These are phyloP conservation scores for Bombyx mori DNA, from an alignment of 1,140 invertebrate genomes.

Conservation along the genomic window DNA sequence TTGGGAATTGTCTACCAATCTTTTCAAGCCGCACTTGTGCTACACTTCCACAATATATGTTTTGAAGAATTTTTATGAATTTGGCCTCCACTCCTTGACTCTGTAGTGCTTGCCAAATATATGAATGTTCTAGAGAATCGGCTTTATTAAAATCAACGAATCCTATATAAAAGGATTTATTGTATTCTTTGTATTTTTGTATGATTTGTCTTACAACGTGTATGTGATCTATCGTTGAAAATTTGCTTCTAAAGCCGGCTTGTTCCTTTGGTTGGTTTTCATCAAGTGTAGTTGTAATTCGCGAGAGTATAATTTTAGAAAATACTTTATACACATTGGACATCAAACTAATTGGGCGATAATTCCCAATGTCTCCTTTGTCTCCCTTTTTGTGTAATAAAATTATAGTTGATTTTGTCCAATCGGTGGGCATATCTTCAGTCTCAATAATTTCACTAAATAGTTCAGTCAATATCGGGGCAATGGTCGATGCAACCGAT, in stretches of 20 bases:
- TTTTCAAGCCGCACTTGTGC: no score
- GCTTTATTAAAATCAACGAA: not conserved
- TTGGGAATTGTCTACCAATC: no score
- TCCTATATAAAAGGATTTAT: not conserved
- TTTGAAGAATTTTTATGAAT: no score
- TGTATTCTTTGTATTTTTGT: slow-evolving; percentile 2
- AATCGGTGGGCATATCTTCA: not conserved
- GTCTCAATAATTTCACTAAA: no score
- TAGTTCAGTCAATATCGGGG: no score
- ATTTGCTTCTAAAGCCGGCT: slow-evolving; percentile 2
- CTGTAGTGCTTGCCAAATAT: no score
- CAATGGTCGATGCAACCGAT: no score
- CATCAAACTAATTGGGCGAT: slow-evolving; percentile 1
- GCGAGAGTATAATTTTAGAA: not conserved
- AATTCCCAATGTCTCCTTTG: slow-evolving; percentile 1
- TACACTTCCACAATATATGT: no score
- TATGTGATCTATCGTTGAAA: not conserved
- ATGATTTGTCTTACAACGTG: not conserved
- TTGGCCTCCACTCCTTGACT: no score
- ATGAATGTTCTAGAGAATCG: not conserved
- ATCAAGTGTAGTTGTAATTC: not conserved
- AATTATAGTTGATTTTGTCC: slow-evolving; percentile 4
- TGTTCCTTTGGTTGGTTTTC: slow-evolving; percentile 5
- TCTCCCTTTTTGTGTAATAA: slow-evolving; percentile 1
- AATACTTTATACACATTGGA: slow-evolving; percentile 6